phyloP scores from a whole-genome alignment of 2,113 vertebrate species.

The Petrocephalus zakoni region DNA sequence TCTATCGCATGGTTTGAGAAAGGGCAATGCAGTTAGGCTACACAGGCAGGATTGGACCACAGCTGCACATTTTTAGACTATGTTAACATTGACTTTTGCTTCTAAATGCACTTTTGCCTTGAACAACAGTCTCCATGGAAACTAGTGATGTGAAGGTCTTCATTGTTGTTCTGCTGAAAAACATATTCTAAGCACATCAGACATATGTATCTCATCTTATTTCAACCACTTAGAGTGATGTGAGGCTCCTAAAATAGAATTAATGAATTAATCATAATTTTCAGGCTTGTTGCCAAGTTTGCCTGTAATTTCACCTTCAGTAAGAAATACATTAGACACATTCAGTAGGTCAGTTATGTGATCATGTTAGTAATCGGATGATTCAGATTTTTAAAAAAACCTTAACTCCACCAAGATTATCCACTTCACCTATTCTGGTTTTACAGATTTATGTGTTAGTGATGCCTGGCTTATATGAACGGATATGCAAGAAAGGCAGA shows the following conservation, averaged over 20 bases:
- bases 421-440: background rate
- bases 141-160: conserved; percentile 31
- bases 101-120: conserved; percentile 17
- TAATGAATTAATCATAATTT: background rate
- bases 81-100: conserved; percentile 24
- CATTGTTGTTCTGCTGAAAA: conserved; percentile 21
- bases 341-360: background rate
- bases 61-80: conserved; percentile 1
- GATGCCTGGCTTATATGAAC: background rate
- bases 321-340: background rate
- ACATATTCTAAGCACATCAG: background rate
- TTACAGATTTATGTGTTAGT: background rate
- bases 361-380: background rate
- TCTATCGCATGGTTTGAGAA: background rate
- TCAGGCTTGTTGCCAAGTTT: background rate
- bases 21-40: background rate
- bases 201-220: background rate
- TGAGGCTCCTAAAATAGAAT: conserved; percentile 4
- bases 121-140: conserved; percentile 41
- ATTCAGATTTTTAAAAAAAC: background rate
- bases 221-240: conserved; percentile 6
- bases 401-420: background rate
- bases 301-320: conserved; percentile 1
- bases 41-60: background rate
- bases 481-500: background rate